phyloP scores from a whole-genome alignment of 2,888 invertebrate genomes.

The Chorisops tibialis region DNA sequence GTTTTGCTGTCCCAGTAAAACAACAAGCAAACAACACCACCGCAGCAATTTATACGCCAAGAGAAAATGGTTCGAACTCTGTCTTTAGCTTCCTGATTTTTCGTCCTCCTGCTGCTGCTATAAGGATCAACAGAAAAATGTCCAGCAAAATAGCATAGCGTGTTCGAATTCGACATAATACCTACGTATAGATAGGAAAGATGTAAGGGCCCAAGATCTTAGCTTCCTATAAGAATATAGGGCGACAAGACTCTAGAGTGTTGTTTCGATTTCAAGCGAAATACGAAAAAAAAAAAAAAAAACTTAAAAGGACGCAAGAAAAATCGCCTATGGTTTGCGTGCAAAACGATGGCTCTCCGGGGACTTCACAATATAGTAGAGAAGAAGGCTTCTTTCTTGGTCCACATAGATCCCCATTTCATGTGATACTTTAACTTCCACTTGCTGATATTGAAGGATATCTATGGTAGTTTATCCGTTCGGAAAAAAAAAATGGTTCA shows the following conservation, averaged over 20 bases:
- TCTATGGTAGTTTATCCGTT: slow-evolving; percentile 19
- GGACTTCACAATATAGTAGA: not conserved
- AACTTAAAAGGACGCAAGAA: slow-evolving; percentile 7
- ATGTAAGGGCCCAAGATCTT: too few relatives aligned
- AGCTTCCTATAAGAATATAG: not conserved
- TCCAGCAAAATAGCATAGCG: not conserved
- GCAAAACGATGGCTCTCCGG: slow-evolving; percentile 28
- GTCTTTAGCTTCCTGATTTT: too few relatives aligned
- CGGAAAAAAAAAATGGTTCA: not conserved
- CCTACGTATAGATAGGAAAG: too few relatives aligned
- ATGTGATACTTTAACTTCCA: not conserved
- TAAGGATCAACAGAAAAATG: not conserved
- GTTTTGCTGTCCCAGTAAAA: too few relatives aligned
- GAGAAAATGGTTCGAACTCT: too few relatives aligned
- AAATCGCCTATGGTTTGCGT: slow-evolving; percentile 27
- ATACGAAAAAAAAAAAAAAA: not conserved
- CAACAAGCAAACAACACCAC: too few relatives aligned
- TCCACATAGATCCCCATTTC: slow-evolving; percentile 2
- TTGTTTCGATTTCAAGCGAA: slow-evolving; percentile 15
- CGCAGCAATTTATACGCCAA: too few relatives aligned
- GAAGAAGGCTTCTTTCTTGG: slow-evolving; percentile 1
- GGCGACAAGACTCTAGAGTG: slow-evolving; percentile 19
- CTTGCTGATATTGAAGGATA: slow-evolving; percentile 16
- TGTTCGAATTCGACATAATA: too few relatives aligned
- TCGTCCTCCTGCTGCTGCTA: not conserved